Base-by-base conservation (phyloP, 2,797 vertebrate species). In the Muraenolepis orangiensis region DNA sequence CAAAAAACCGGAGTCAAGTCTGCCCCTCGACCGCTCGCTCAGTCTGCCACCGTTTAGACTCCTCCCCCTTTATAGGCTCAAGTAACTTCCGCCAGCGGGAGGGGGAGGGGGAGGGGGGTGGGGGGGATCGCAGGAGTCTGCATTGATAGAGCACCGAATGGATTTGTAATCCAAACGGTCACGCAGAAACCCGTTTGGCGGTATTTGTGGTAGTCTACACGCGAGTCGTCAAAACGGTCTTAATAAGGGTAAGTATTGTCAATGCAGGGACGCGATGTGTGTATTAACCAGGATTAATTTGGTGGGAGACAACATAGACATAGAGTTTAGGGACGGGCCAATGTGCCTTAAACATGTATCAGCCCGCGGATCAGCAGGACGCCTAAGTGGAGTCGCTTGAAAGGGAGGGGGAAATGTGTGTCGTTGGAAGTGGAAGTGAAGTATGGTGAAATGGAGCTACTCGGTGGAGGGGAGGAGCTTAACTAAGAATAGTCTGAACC, bases 401-500 rank as follows among this genome's bases (percentile, higher is more conserved):
- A 70, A 42, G 77, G 83, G 84, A 72, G 82, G 80, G 82, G 72
- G 83, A 87, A 4, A 68, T 32, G 80, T 0, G 4, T 8, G 26
- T 70, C 38, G 11, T 16, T 70, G 66, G 38, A 66, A n/a, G n/a
- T 12, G 11, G 11, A 75, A 72, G n/a, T 1, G 36, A 51, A 29
- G 30, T 30, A 36, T 69, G 8, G 13, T n/a, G 1, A 69, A 34
- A 66, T 40, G 79, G 73, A 71, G 57, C 29, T n/a, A 8, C 26
- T 31, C 23, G 14, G 70, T 78, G 71, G n/a, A n/a, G n/a, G n/a
- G 90, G 90, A 79, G 92, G 92, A 85, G 92, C 66, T 79, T 79
- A 57, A 0, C 7, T 3, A 69, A 71, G 57, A 74, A 85, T 70
- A 79, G 72, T 2, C 26, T 77, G n/a, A 66, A 76, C 51, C 71